phyloP scores from a whole-genome alignment of 2,797 vertebrate genomes.

The Melopsittacus undulatus region DNA sequence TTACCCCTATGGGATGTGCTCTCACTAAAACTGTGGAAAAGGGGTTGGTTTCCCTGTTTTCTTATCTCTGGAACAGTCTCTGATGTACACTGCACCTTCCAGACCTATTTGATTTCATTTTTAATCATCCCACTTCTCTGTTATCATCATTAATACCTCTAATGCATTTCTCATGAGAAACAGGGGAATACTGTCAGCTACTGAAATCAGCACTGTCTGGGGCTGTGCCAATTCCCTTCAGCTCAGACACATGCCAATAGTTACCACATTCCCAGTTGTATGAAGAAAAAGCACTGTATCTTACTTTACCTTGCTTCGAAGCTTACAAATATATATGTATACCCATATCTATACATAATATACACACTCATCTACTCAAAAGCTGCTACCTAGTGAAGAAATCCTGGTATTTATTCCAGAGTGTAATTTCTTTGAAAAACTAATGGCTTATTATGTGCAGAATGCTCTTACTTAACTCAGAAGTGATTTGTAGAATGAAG shows the following conservation, averaged over 20 bases:
- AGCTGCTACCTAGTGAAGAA: background rate
- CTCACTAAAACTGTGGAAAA: background rate
- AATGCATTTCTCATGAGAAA: background rate
- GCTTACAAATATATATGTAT: rapidly evolving
- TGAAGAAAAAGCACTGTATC: background rate
- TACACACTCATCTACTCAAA: background rate
- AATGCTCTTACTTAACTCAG: background rate
- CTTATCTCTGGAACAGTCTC: background rate
- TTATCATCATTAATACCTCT: constrained; percentile 11
- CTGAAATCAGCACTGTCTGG: background rate
- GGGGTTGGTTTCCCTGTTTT: background rate
- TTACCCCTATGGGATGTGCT: background rate
- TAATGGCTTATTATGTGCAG: background rate
- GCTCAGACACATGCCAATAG: background rate
- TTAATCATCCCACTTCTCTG: background rate
- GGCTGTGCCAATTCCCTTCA: background rate
- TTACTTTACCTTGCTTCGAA: background rate
- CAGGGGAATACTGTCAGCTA: background rate
- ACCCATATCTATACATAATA: background rate
- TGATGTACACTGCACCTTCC: background rate
- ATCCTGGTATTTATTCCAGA: background rate
- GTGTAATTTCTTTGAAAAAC: background rate
- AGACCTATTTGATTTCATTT: background rate
- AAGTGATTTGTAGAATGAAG: background rate
- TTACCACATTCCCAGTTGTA: background rate